Evolutionary conservation across 2,797 vertebrate genomes (phyloP).

Genomic region (Neomorphus geoffroyi): DNA sequence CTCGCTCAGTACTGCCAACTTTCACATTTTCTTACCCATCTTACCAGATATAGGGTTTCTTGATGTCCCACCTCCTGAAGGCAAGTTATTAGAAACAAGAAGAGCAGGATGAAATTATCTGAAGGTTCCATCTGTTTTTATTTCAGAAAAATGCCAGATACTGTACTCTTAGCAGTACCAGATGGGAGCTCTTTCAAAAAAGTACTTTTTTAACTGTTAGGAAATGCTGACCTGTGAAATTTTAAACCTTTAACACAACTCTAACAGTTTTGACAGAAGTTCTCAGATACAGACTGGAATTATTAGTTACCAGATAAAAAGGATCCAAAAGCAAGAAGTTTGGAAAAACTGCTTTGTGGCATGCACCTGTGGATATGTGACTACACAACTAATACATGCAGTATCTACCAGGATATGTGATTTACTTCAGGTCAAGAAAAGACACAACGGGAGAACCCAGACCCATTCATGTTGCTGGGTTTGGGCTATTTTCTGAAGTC

Average conservation of each 20-base stretch:
- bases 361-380: rapidly evolving
- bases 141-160: not conserved
- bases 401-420: not conserved
- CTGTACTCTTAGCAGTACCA: not conserved
- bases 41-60: not conserved
- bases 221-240: not conserved
- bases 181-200: not conserved
- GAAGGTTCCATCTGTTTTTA: not conserved
- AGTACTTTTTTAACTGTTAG: not conserved
- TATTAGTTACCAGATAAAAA: not conserved
- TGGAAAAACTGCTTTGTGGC: not conserved
- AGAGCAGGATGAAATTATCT: not conserved
- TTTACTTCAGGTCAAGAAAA: not conserved
- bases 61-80: not conserved
- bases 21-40: not conserved
- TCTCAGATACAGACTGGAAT: not conserved
- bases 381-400: not conserved
- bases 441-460: not conserved
- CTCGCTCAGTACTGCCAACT: not conserved
- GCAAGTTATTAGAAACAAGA: not conserved
- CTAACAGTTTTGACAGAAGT: not conserved
- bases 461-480: rapidly evolving
- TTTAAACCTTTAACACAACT: not conserved
- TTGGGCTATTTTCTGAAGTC: not conserved
- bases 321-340: not conserved